phyloP scores from a whole-genome alignment of 1,140 invertebrate species.

The Drosophila burlai region DNA sequence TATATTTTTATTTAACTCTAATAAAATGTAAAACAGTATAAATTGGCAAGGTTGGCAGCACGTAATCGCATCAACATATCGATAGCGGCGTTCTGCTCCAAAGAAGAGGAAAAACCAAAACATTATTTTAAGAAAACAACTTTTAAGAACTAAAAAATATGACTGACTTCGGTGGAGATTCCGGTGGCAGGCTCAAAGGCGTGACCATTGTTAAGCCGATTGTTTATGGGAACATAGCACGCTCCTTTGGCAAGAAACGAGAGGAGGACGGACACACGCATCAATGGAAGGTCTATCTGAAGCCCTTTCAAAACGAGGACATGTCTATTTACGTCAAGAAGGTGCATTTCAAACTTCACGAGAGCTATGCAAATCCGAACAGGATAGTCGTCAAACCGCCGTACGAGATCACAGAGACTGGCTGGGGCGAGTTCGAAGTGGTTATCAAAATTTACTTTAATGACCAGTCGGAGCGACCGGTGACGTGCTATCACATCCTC shows the following conservation, averaged over 20 bases:
- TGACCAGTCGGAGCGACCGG: constrained; percentile 97
- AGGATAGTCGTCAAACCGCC: constrained; percentile 97
- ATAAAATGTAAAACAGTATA: background rate
- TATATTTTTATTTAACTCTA: background rate
- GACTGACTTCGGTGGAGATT: constrained; percentile 93
- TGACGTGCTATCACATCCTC: constrained; percentile 97
- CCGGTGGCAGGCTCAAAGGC: constrained; percentile 93
- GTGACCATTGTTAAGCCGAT: constrained; percentile 97
- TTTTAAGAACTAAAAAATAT: constrained; percentile 86
- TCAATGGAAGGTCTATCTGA: constrained; percentile 99
- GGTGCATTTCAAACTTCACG: constrained; percentile 98
- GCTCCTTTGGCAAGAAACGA: constrained; percentile 98
- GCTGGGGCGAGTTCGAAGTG: constrained; percentile 99
- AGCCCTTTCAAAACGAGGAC: constrained; percentile 96
- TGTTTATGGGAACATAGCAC: constrained; percentile 98
- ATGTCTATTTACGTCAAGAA: constrained; percentile 98
- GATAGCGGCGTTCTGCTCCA: constrained; percentile 24
- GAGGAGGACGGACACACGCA: constrained; percentile 99
- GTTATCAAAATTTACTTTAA: constrained; percentile 99
- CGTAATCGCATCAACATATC: constrained; percentile 1
- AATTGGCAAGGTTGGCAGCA: background rate
- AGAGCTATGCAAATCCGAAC: constrained; percentile 98
- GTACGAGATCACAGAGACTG: constrained; percentile 98
- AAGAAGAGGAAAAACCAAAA: constrained; percentile 33
- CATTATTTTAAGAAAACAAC: constrained; percentile 10